Evolutionary conservation across 2,797 vertebrate genomes (phyloP).

Genomic region (Chlorospingus flavigularis): DNA sequence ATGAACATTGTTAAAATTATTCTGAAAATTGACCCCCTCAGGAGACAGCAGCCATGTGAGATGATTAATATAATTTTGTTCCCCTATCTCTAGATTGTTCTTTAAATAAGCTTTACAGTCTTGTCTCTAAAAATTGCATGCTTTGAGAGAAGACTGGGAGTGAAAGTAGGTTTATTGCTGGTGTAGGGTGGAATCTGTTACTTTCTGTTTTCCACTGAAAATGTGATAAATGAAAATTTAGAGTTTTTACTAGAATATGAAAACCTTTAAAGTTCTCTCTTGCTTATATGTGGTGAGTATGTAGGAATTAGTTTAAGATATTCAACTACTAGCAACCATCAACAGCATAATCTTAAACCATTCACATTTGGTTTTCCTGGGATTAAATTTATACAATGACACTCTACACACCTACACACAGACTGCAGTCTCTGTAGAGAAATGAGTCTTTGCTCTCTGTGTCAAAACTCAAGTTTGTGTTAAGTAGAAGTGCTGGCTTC

Average conservation of each 20-base stretch:
- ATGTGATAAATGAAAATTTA: neutral
- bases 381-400: neutral
- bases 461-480: neutral
- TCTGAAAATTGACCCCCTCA: neutral
- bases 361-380: neutral
- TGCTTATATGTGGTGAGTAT: neutral
- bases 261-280: neutral
- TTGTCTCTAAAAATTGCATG: neutral
- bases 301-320: neutral
- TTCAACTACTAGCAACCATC: neutral
- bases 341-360: neutral
- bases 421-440: neutral
- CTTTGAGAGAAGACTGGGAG: neutral
- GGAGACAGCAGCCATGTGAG: neutral
- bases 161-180: neutral
- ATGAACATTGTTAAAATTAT: neutral
- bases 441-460: neutral
- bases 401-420: neutral
- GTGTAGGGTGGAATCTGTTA: neutral
- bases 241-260: neutral
- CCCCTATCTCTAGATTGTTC: neutral
- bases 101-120: neutral
- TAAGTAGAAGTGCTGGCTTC: neutral
- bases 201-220: neutral
- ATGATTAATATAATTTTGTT: neutral